These are phyloP conservation scores for Dryococelus australis DNA, from an alignment of 2,888 invertebrate genomes.

Conservation along the genomic window DNA sequence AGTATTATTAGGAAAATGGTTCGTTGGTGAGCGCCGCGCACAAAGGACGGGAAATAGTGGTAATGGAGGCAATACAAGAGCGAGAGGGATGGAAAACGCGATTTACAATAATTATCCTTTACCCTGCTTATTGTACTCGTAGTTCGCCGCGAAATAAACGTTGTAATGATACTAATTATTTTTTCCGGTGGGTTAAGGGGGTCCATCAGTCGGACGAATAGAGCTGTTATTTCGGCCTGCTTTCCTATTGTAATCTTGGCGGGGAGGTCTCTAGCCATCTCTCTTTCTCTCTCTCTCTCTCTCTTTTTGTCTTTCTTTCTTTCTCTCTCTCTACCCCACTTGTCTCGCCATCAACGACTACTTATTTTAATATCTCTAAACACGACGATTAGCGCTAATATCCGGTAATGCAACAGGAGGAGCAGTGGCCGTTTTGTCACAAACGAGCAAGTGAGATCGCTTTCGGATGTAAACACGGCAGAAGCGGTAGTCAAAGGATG, in stretches of 20 bases:
- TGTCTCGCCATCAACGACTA: background rate
- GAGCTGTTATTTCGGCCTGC: conserved; percentile 25
- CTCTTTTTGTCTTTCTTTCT: too few species aligned
- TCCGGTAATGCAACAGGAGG: background rate
- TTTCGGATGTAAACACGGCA: too few species aligned
- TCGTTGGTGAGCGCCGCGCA: background rate
- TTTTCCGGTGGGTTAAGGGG: conserved; percentile 17
- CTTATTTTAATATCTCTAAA: conserved; percentile 24
- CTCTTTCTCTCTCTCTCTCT: too few species aligned
- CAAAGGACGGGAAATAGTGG: conserved; percentile 6
- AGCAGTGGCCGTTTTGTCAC: too few species aligned
- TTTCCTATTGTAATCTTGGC: conserved; percentile 24
- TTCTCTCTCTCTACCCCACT: background rate
- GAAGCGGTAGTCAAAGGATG: background rate
- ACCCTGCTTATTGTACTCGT: conserved; percentile 26
- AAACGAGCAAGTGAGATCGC: too few species aligned
- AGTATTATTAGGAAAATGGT: conserved; percentile 29
- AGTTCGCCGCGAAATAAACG: conserved; percentile 27
- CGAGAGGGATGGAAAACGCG: conserved; percentile 23
- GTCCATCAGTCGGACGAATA: conserved; percentile 22
- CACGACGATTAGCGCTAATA: conserved; percentile 17
- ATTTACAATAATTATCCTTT: conserved; percentile 29
- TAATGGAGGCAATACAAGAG: background rate
- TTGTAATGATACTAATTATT: conserved; percentile 29
- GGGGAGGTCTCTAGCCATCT: too few species aligned